A percentile compares a stretch with the other conserved stretches of the same genome.
Conservation (phyloP, 2,113 vertebrate species). For the Brachypteracias leptosomus region DNA sequence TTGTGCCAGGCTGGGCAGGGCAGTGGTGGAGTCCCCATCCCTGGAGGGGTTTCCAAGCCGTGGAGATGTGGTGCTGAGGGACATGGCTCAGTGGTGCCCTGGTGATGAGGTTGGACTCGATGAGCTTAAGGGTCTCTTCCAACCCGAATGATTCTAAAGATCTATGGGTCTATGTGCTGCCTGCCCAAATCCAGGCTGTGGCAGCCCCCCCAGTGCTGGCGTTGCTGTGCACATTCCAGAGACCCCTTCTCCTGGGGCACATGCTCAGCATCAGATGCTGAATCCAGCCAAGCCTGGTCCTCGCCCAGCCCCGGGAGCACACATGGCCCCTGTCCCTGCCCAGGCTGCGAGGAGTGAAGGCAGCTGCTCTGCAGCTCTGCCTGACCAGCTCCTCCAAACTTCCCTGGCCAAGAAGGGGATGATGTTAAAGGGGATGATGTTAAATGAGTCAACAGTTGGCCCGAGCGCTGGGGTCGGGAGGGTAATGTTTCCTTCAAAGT, state of each 20-base stretch:
- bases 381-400: not conserved
- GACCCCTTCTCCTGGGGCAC: accelerated
- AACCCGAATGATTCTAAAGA: not conserved
- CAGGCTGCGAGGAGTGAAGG: accelerated
- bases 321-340: not conserved
- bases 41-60: not conserved
- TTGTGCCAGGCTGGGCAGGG: too few species aligned
- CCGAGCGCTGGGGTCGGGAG: accelerated
- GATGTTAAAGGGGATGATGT: not conserved
- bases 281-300: not conserved
- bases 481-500: not conserved
- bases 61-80: not conserved
- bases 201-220: not conserved
- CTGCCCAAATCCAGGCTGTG: accelerated
- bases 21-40: not conserved
- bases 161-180: too few species aligned
- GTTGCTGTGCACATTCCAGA: accelerated
- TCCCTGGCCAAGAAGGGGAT: not conserved
- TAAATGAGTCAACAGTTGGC: not conserved
- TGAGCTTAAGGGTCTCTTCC: not conserved
- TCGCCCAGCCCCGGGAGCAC: not conserved
- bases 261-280: accelerated
- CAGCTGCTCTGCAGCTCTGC: not conserved
- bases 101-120: not conserved
- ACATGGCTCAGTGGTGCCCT: not conserved